Evolutionary conservation across 1,140 invertebrate species (phyloP).

Genomic region (Drosophila nebulosa): DNA sequence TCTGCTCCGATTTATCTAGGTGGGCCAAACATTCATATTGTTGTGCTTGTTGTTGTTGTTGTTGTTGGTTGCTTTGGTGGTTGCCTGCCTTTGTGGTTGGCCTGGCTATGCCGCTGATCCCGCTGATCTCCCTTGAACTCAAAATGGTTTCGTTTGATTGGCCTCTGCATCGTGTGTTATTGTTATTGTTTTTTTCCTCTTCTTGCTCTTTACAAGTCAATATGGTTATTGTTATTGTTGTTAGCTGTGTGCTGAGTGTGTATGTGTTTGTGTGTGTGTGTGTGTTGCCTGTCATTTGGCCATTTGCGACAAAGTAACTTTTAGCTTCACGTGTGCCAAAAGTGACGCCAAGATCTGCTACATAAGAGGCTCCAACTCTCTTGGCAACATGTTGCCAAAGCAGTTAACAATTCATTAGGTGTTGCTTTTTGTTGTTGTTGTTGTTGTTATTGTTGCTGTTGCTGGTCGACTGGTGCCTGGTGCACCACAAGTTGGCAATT

Average conservation of each 20-base stretch:
- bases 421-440: conserved; percentile 40
- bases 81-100: conserved; percentile 33
- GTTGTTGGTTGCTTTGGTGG: conserved; percentile 21
- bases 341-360: conserved; percentile 34
- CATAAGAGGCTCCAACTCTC: conserved; percentile 15
- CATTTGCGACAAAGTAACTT: conserved; percentile 48
- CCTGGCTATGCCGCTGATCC: conserved; percentile 13
- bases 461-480: neutral
- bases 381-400: conserved; percentile 41
- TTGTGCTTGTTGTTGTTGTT: conserved; percentile 27
- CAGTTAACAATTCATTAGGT: conserved; percentile 75
- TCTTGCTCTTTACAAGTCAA: conserved; percentile 57
- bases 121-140: conserved; percentile 43
- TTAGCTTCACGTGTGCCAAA: conserved; percentile 40
- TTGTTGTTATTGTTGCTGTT: conserved; percentile 25
- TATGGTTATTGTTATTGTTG: conserved; percentile 72
- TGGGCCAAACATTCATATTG: conserved; percentile 64
- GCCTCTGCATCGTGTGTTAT: conserved; percentile 18
- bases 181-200: conserved; percentile 17
- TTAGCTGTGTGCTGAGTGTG: neutral
- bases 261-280: neutral
- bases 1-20: conserved; percentile 46
- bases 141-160: conserved; percentile 38
- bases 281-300: conserved; percentile 58
- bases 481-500: conserved; percentile 26